phyloP scores from a whole-genome alignment of 2,113 vertebrate genomes.

The Ictalurus punctatus region DNA sequence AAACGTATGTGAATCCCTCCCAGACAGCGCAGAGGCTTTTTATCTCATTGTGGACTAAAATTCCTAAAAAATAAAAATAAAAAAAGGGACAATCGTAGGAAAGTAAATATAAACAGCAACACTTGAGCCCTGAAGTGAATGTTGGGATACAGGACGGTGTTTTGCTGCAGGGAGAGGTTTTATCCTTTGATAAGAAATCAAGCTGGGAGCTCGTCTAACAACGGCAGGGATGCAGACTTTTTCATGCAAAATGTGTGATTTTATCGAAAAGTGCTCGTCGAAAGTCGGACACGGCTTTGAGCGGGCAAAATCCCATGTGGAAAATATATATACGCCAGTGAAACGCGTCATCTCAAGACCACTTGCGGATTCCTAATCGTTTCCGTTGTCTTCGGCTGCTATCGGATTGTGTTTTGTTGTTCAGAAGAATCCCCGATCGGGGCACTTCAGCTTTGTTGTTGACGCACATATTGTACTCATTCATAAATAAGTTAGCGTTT shows the following conservation, averaged over 20 bases:
- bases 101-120: background rate
- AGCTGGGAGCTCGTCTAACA: background rate
- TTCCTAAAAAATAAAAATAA: background rate
- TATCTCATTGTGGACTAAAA: constrained; percentile 26
- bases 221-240: background rate
- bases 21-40: constrained; percentile 9
- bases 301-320: background rate
- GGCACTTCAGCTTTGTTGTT: background rate
- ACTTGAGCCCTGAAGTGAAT: background rate
- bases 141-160: background rate
- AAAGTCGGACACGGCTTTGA: background rate
- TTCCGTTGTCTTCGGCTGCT: background rate
- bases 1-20: constrained; percentile 10
- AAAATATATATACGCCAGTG: background rate
- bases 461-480: background rate
- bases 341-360: background rate
- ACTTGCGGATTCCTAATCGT: background rate
- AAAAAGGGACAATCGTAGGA: no score
- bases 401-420: background rate
- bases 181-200: background rate
- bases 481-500: background rate
- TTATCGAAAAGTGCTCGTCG: background rate
- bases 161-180: background rate
- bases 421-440: background rate
- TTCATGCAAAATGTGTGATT: background rate